Evolutionary conservation across 2,113 vertebrate genomes (phyloP), one percentile per base, ranked within the genome.

Genomic region (Abramis brama): DNA sequence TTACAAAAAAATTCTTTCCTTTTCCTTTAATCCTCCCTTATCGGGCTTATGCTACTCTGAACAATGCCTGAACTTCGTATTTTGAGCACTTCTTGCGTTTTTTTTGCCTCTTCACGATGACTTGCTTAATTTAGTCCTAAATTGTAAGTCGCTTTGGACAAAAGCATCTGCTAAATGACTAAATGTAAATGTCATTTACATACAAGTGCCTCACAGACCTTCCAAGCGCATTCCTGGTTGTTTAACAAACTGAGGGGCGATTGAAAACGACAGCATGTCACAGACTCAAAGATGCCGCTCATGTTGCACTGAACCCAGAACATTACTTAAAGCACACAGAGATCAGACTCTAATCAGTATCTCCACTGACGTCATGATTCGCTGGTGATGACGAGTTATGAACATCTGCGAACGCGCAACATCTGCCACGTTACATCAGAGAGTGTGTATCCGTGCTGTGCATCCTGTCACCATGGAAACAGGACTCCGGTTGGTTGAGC

Each of bases 401-500:
- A n/a, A 23, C 60, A 66, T 81, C 39, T 66, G 36, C 13, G 27
- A 27, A 52, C 3, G 17, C 0, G 1, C 59, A 23, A 33, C 79
- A 82, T 66, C 59, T 82, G 79, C 0, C n/a, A 6, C 45, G 17
- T 68, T 82, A 70, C 79, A 73, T 78, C 75, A 77, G 23, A 47
- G 78, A 83, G 82, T 90, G 88, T 91, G 84, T 89, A 90, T 92
- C 89, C 85, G 91, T 86, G 55, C 6, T 23, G 55, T 83, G 90
- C 89, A 88, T 84, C 87, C 87, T 85, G 92, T 90, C 93, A 92
- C 94, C 93, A 95, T 94, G 92, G 94, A 92, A 95, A 95, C 93
- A 94, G 92, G 93, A 92, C 91, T 91, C 90, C 86, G 43, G 86
- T 86, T 62, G 83, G 87, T 79, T 89, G 88, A 89, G 43, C 81